Base-by-base conservation (phyloP, 2,113 vertebrate species). In the Thalassarche chlororhynchos region DNA sequence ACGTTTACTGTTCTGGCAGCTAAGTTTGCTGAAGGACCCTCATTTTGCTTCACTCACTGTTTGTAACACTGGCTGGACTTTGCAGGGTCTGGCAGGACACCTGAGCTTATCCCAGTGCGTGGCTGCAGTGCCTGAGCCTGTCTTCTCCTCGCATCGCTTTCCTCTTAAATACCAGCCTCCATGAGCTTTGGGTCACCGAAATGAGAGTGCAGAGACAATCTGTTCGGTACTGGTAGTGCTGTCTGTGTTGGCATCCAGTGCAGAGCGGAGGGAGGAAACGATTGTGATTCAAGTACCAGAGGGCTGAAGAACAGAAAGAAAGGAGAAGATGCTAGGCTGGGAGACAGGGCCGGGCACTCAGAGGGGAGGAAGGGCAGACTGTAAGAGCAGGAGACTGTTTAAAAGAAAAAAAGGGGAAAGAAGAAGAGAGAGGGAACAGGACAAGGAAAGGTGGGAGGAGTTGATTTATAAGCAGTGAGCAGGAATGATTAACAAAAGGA, bases 61-160 rank as follows among this genome's bases (percentile, higher is more conserved):
- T 62, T 28, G 1, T 32, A 28, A 6, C 1, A 0, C 11, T 20
- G 66, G 13, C 1, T 0, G 8, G 47, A 14, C 18, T 21, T 31
- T 28, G 31, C n/a, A 47, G 26, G 36, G 8, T 21, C 1, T 9
- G 5, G 3, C 0, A 4, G 18, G 47, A 7, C 57, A 29, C 38
- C 49, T 29, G 65, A 57, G 44, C n/a, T 49, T 55, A 6, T 9
- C 12, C 42, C 1, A 0, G 14, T 9, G 20, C 0, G 0, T 44
- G 51, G 24, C 58, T 78, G 36, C 6, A 4, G 24, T 55, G 57
- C 24, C 46, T 3, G 25, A 38, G 74, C 0, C 0, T 7, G 51
- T 42, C n/a, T 36, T 68, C 51, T 64, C 32, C 36, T 51, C 0
- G 0, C 51, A 2, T 9, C 1, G 2, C 25, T 58, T 32, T 60